phyloP scores from a whole-genome alignment of 2,797 vertebrate genomes.

The Oreochromis grahami region DNA sequence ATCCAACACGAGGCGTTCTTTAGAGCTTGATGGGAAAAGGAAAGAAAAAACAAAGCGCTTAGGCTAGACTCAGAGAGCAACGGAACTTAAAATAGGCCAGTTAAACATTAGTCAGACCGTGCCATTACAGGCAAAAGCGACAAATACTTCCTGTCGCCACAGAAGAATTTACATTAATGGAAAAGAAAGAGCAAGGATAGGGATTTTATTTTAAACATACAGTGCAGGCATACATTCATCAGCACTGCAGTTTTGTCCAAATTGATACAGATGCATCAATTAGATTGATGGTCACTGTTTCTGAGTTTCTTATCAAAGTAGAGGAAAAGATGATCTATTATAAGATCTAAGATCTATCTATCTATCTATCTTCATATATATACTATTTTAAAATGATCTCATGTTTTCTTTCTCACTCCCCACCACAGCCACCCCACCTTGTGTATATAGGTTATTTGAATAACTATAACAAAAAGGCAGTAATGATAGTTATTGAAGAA shows the following conservation, averaged over 20 bases:
- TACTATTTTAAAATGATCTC: background rate
- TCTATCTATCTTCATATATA: background rate
- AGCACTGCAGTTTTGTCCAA: background rate
- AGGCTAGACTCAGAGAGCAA: background rate
- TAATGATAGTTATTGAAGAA: background rate
- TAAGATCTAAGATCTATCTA: background rate
- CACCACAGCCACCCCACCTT: background rate
- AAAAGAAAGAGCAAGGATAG: background rate
- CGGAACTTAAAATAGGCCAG: background rate
- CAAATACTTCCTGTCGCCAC: background rate
- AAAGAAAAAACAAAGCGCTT: background rate
- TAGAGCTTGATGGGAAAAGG: background rate
- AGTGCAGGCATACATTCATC: background rate
- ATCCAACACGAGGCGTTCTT: background rate
- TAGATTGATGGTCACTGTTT: background rate
- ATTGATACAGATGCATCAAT: background rate
- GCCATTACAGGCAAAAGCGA: background rate
- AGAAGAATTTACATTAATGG: background rate
- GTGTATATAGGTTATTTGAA: background rate
- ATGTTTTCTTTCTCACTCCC: background rate
- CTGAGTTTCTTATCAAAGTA: background rate
- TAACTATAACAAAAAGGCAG: background rate
- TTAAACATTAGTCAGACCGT: background rate
- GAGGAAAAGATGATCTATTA: background rate
- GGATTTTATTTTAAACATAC: background rate